Base-by-base conservation (phyloP, 2,113 vertebrate genomes). In the Serilophus lunatus region DNA sequence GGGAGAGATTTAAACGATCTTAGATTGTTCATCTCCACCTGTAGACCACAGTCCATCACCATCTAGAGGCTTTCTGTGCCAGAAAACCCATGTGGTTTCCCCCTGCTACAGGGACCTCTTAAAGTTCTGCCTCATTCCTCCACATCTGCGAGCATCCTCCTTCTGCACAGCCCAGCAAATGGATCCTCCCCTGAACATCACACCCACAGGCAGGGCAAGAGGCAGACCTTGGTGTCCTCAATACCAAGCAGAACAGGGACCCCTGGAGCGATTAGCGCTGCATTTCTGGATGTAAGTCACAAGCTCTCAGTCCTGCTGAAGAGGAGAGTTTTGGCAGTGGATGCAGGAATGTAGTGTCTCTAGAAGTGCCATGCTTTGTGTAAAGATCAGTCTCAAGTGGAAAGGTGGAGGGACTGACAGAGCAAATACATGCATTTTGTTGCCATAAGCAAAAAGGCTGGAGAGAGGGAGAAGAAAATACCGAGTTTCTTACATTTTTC, bases 121-220 rank as follows among this genome's bases (percentile, higher is more conserved):
- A 33, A 19, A 36, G 28, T 22, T 82, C 24, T 53, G 31, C 8
- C 2, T 0, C 1, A 0, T 22, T 42, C 22, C 17, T 35, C 6
- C 3, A 3, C 0, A 1, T 29, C 36, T 6, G 7, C 11, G 47
- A 36, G 6, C 13, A 35, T 28, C 24, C 13, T 9, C 14, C 3
- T 49, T 26, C 28, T 33, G 38, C 2, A 36, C 49, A 83, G 29
- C 15, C n/a, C 2, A 1, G 28, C 11, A n/a, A 18, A n/a, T 1
- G 22, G 36, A 40, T 12, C 28, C n/a, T 8, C 35, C 7, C 23
- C 13, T 7, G 14, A 1, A 0, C 22, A 10, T 2, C 1, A 1
- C 14, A 45, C 36, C 10, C 7, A 2, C 0, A 0, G 38, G 18
- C 47, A 36, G 18, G 19, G 15, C 35, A 40, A n/a, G 56, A 42